Evolutionary conservation across 37 sponge, comb jelly and placozoan species (phyloP), one percentile per base, ranked within the genome.

Genomic region (Tethya wilhelma): DNA sequence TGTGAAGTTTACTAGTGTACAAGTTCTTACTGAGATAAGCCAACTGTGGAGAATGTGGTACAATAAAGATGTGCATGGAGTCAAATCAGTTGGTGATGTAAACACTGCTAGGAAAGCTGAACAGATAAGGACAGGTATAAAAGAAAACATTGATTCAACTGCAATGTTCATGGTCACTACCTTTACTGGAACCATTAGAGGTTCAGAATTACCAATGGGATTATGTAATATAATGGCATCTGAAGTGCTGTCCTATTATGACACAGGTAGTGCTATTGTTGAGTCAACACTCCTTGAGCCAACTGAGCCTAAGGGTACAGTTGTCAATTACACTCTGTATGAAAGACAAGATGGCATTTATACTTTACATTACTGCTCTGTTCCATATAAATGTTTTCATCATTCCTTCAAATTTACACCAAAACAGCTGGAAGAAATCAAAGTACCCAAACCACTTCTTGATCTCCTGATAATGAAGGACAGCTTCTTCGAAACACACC

Each of bases 11-110:
- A 67, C 20, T 34, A 36, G 39, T 38, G 28, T 9, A 5, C 2
- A 30, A 17, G 63, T 45, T 33, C 30, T 82, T 19, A 33, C 7
- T 9, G 28, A 71, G 12, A 44, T 82, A 2, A 20, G 39, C 36
- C 7, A 59, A 34, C 6, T 73, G 5, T 82, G 74, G 73, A 60
- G 41, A 39, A 71, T 72, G 74, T 82, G 83, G 83, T 44, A 31
- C 11, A 38, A 34, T 23, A 6, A 33, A 30, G 9, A 6, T 36
- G 67, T 67, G n/a, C n/a, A n/a, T 22, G 39, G 20, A 14, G 20
- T 67, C 30, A 67, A 33, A 28, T 7, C 39, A 36, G 67, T 67
- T 26, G 34, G 34, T 26, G 67, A 67, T 36, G 34, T 60, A 29
- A 23, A 60, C 25, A n/a, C 25, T 8, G 17, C 62, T 26, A 23